Conservation (phyloP, 2,888 invertebrate species). For the Ormyrus pomaceus region DNA sequence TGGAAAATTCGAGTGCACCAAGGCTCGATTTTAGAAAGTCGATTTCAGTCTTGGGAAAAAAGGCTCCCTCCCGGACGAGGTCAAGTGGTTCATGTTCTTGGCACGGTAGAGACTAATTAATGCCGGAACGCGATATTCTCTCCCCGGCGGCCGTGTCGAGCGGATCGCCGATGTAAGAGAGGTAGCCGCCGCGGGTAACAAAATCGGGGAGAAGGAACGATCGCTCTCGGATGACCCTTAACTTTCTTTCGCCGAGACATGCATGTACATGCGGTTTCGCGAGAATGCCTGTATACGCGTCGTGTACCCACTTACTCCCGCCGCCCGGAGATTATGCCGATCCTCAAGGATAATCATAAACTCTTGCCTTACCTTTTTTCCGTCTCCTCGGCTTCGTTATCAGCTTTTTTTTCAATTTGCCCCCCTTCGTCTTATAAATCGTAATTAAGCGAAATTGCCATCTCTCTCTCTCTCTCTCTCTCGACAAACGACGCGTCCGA, state of each 20-base stretch:
- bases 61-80: not conserved
- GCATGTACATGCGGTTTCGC: constrained; percentile 4
- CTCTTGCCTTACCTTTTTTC: too few relatives aligned
- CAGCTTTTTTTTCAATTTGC: too few relatives aligned
- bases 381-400: too few relatives aligned
- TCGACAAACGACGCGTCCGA: not conserved
- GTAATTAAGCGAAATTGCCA: not conserved
- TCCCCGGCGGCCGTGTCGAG: constrained; percentile 7
- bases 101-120: constrained; percentile 54
- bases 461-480: not conserved
- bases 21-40: constrained; percentile 16
- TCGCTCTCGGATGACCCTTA: not conserved
- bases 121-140: constrained; percentile 46
- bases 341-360: not conserved
- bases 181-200: constrained; percentile 3
- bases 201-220: constrained; percentile 8
- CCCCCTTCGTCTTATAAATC: not conserved
- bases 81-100: constrained; percentile 50
- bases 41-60: constrained; percentile 18
- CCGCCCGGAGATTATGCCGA: not conserved
- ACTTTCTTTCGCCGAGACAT: constrained; percentile 8
- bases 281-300: not conserved
- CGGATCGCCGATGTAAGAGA: constrained; percentile 1
- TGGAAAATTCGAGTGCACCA: too few relatives aligned
- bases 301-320: too few relatives aligned